Conservation (phyloP, 2,113 vertebrate genomes). For the Apodemus speciosus region DNA sequence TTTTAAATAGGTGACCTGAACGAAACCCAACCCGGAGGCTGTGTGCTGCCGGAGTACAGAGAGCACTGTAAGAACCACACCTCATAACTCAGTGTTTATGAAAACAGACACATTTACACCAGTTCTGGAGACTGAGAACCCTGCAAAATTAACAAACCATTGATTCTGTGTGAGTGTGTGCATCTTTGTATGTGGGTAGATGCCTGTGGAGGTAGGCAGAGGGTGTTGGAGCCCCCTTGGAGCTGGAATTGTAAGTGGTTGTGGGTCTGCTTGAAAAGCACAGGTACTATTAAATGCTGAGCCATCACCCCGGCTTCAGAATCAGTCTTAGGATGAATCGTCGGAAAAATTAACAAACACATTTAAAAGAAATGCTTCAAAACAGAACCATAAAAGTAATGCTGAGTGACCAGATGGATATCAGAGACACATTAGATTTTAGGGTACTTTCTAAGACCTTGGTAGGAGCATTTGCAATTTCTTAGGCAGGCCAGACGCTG, state of each 20-base stretch:
- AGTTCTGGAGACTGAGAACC: background rate
- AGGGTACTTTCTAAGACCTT: slow-evolving; percentile 42
- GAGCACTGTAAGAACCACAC: background rate
- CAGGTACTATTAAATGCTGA: background rate
- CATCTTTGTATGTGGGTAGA: background rate
- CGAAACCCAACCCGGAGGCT: background rate
- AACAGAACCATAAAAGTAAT: background rate
- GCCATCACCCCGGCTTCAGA: background rate
- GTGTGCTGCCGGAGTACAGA: background rate
- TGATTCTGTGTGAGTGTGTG: background rate
- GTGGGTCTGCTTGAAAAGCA: background rate
- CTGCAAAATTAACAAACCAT: background rate
- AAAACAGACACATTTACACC: slow-evolving; percentile 31
- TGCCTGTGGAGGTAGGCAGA: background rate
- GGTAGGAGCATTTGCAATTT: slow-evolving; percentile 69
- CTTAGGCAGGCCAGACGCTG: background rate
- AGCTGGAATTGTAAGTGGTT: background rate
- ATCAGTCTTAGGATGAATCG: background rate
- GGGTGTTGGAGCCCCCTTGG: background rate
- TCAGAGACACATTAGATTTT: background rate
- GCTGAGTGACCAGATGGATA: no score
- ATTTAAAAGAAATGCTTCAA: background rate
- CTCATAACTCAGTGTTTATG: background rate
- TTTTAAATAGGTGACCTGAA: slow-evolving; percentile 47
- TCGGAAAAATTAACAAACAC: background rate